Evolutionary conservation across 2,113 vertebrate genomes (phyloP).

Genomic region (Microcebus griseorufus): DNA sequence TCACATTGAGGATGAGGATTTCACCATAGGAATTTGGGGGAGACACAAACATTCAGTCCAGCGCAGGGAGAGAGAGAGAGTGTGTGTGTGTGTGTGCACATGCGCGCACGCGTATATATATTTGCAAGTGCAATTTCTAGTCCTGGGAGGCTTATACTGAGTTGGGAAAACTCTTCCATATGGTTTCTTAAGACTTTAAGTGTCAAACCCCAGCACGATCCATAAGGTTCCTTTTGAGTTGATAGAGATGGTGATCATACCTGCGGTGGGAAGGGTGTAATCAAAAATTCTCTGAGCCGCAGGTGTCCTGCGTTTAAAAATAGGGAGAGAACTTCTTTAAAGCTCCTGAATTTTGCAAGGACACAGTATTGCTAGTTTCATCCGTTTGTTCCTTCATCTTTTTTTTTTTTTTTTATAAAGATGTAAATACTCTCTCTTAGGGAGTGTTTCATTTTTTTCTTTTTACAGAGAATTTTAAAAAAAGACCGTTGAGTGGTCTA

Average conservation of each 20-base stretch:
- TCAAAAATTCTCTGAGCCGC: background rate
- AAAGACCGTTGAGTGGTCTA: background rate
- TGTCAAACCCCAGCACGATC: background rate
- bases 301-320: background rate
- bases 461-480: background rate
- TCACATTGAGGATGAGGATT: background rate
- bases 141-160: background rate
- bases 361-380: background rate
- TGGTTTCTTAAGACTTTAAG: background rate
- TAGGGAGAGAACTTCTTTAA: background rate
- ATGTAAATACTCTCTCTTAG: background rate
- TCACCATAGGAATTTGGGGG: background rate
- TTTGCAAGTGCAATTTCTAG: background rate
- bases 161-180: background rate
- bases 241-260: background rate
- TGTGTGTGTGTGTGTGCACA: too few species aligned
- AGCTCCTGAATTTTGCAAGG: slow-evolving; percentile 3
- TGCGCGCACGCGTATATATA: fast-evolving
- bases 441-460: background rate
- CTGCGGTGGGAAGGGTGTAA: background rate
- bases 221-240: background rate
- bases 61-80: background rate
- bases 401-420: slow-evolving; percentile 41
- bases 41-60: background rate
- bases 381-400: background rate